phyloP scores from a whole-genome alignment of 2,888 invertebrate species.

The Cyclophora punctaria region DNA sequence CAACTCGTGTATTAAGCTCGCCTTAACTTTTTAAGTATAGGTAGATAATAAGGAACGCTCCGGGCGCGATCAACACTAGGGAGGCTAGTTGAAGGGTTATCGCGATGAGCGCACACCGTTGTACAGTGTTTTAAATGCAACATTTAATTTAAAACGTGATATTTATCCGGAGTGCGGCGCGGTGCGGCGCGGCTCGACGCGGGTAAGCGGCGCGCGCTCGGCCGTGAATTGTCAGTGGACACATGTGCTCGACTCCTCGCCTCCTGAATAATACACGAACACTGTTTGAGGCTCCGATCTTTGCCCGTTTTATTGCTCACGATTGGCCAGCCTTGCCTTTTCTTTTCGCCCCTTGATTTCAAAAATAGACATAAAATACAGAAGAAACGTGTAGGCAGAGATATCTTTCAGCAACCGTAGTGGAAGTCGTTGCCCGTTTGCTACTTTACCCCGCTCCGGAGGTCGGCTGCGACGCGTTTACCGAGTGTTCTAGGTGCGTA shows the following conservation, averaged over 20 bases:
- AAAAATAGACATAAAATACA: slow-evolving; percentile 26
- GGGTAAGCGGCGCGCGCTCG: slow-evolving; percentile 17
- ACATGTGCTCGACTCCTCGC: slow-evolving; percentile 48
- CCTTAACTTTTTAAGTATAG: not conserved
- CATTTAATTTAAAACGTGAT: slow-evolving; percentile 19
- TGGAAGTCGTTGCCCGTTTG: slow-evolving; percentile 16
- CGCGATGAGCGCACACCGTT: not conserved
- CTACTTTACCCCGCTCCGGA: slow-evolving; percentile 26
- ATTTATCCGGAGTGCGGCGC: slow-evolving; percentile 17
- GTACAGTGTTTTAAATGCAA: slow-evolving; percentile 3
- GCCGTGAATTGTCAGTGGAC: slow-evolving; percentile 48
- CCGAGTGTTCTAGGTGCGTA: slow-evolving; percentile 42
- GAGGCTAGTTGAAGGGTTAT: too few relatives aligned
- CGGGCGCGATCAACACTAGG: too few relatives aligned
- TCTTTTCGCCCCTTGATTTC: slow-evolving; percentile 27
- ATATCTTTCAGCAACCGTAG: slow-evolving; percentile 14
- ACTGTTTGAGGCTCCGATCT: slow-evolving; percentile 46
- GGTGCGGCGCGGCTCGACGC: slow-evolving; percentile 16
- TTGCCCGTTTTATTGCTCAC: slow-evolving; percentile 53
- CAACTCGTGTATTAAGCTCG: not conserved
- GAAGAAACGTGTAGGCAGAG: slow-evolving; percentile 21
- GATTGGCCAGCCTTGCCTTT: slow-evolving; percentile 43
- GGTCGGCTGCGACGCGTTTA: slow-evolving; percentile 33
- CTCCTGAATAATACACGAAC: slow-evolving; percentile 60
- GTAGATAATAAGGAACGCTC: too few relatives aligned